Evolutionary conservation across 2,113 vertebrate species (phyloP), one percentile per base, ranked within the genome.

Genomic region (Hepsetus odoe): DNA sequence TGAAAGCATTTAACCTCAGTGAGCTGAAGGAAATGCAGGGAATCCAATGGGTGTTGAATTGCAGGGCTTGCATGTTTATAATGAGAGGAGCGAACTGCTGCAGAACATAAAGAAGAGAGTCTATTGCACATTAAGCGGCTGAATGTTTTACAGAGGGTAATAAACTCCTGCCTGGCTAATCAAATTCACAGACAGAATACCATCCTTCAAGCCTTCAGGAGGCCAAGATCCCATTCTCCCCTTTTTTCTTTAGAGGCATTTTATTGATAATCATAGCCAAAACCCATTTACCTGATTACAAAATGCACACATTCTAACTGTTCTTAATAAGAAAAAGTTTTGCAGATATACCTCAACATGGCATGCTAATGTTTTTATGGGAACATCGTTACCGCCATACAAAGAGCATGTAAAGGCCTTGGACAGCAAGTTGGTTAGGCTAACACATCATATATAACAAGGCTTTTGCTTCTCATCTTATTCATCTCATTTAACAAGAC

Each of bases 21-120:
- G 82, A 85, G 87, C 87, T 73, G 79, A 55, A 72, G 80, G 79
- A 85, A 81, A 79, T 20, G 38, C 67, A 67, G 76, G 80, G 58
- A 69, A 80, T 70, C 77, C 70, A 44, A 82, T 80, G 89, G 80
- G 72, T 88, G 84, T 85, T 82, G 82, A 86, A 88, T 65, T 87
- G 85, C 90, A 85, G 83, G 79, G 80, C 74, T 86, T 90, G 90
- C 85, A 87, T 88, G 88, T 92, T 89, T 91, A 81, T 91, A 91
- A 91, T 90, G 91, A 91, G 86, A 76, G 53, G 67, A 77, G 59
- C 56, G 73, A 84, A 86, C 82, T 87, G 86, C 89, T 88, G 88
- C 84, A 74, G 74, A 76, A 74, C 85, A 89, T 90, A 89, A 89
- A 88, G 86, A 86, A 85, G 82, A 72, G 79, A 87, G 82, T 86